Percentiles rank a stretch among this genome's conserved stretches.
Evolutionary conservation across 2,113 vertebrate genomes (phyloP).

Genomic region (Epinephelus moara): DNA sequence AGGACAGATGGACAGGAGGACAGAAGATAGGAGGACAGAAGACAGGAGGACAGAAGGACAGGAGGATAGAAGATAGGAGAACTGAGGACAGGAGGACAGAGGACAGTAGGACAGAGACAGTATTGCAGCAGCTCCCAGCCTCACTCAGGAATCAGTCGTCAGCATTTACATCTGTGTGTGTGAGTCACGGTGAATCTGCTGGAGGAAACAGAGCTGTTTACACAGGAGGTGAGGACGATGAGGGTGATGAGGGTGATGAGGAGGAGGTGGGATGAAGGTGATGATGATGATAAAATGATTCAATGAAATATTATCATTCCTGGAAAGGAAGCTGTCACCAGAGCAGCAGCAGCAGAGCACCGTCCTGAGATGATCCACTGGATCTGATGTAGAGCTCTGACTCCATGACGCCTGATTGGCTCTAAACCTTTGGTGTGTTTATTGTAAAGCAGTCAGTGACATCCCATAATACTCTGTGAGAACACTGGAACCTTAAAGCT

Average conservation of each 20-base stretch:
- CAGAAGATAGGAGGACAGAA: too few species aligned
- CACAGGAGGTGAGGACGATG: conserved; percentile 53
- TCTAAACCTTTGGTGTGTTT: neutral
- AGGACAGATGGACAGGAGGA: too few species aligned
- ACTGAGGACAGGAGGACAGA: too few species aligned
- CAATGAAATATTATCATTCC: conserved; percentile 42
- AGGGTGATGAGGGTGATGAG: conserved; percentile 43
- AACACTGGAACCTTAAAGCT: conserved; percentile 33
- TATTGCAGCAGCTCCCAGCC: neutral
- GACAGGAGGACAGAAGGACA: too few species aligned
- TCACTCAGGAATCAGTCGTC: neutral
- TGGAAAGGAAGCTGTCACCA: conserved; percentile 31
- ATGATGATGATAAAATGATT: conserved; percentile 43
- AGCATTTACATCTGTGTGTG: conserved; percentile 21
- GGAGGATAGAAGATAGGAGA: too few species aligned
- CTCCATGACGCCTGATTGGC: neutral
- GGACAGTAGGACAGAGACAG: too few species aligned
- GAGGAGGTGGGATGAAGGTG: conserved; percentile 61
- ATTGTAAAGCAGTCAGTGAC: neutral
- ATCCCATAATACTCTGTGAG: neutral
- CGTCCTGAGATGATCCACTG: neutral
- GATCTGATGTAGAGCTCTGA: too few species aligned
- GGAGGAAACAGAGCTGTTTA: conserved; percentile 56
- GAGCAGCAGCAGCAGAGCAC: neutral
- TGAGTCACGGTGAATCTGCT: conserved; percentile 59